Conservation (phyloP, 2,797 vertebrate genomes). For the Xiphophorus birchmanni region DNA sequence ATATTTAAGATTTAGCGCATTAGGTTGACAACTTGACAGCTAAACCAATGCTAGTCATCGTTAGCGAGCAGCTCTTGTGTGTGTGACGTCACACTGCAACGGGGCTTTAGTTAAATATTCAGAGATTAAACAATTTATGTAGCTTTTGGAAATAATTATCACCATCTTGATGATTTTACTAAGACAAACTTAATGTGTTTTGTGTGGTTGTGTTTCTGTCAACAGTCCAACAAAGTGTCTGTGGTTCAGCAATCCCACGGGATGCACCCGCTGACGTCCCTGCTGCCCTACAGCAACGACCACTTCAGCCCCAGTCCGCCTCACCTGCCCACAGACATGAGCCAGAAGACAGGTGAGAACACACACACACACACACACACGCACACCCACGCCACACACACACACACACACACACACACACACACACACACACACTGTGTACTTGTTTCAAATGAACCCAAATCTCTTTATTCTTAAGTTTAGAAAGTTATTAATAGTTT, state of each 20-base stretch:
- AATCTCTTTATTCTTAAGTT: not conserved
- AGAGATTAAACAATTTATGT: not conserved
- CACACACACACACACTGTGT: not conserved
- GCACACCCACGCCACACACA: too few species aligned
- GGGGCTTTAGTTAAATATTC: not conserved
- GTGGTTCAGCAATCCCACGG: conserved; percentile 95
- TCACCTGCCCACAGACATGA: conserved; percentile 93
- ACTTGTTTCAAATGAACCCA: not conserved
- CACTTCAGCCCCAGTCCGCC: conserved; percentile 92
- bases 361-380: not conserved
- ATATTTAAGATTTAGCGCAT: too few species aligned
- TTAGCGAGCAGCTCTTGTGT: too few species aligned
- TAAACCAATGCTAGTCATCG: too few species aligned
- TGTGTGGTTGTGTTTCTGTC: conserved; percentile 14
- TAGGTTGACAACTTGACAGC: too few species aligned
- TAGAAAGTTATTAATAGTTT: not conserved
- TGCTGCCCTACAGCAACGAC: conserved; percentile 94
- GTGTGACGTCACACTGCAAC: too few species aligned
- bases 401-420: not conserved
- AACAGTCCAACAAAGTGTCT: conserved; percentile 96
- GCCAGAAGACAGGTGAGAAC: conserved; percentile 93
- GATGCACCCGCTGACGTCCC: conserved; percentile 92
- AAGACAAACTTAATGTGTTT: not conserved
- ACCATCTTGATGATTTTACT: not conserved
- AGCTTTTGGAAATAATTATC: not conserved